A percentile compares a stretch with the other conserved stretches of the same genome.
Evolutionary conservation across 2,797 vertebrate genomes (phyloP).

Genomic region (Platyrinchus mystaceus): DNA sequence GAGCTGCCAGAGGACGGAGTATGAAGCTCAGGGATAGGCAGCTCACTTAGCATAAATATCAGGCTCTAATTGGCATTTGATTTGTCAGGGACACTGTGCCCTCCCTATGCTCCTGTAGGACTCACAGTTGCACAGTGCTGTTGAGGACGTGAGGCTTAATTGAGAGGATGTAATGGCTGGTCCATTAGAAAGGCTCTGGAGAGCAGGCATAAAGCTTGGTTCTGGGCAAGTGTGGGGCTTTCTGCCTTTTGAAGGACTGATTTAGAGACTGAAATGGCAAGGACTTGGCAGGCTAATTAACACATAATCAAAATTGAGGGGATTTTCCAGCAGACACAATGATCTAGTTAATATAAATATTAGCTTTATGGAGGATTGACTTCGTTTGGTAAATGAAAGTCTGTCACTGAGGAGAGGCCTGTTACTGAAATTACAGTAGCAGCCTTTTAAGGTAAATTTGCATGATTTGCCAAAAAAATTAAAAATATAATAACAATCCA

Average conservation of each 20-base stretch:
- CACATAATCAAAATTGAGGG: conserved; percentile 66
- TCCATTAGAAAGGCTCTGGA: conserved; percentile 2
- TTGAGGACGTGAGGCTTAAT: neutral
- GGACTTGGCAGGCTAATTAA: conserved; percentile 60
- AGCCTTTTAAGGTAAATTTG: conserved; percentile 42
- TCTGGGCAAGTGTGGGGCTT: conserved; percentile 29
- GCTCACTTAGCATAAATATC: neutral
- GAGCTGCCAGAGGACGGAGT: neutral
- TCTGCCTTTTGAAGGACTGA: conserved; percentile 35
- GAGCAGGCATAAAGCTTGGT: neutral
- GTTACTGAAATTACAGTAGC: neutral
- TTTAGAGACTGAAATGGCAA: conserved; percentile 52
- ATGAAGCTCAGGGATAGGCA: neutral
- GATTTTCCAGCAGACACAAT: conserved; percentile 36
- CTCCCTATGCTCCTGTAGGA: neutral
- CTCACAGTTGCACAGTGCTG: neutral
- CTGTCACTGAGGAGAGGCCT: neutral
- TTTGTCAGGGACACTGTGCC: neutral
- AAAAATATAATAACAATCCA: neutral
- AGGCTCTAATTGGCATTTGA: neutral
- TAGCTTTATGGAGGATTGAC: conserved; percentile 23
- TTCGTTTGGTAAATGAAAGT: conserved; percentile 22
- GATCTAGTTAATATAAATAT: conserved; percentile 44
- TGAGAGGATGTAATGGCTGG: neutral
- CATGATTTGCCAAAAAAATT: conserved; percentile 18